Evolutionary conservation across 2,888 invertebrate species (phyloP), one percentile per base, ranked within the genome.

Genomic region (Heliconius charithonia): DNA sequence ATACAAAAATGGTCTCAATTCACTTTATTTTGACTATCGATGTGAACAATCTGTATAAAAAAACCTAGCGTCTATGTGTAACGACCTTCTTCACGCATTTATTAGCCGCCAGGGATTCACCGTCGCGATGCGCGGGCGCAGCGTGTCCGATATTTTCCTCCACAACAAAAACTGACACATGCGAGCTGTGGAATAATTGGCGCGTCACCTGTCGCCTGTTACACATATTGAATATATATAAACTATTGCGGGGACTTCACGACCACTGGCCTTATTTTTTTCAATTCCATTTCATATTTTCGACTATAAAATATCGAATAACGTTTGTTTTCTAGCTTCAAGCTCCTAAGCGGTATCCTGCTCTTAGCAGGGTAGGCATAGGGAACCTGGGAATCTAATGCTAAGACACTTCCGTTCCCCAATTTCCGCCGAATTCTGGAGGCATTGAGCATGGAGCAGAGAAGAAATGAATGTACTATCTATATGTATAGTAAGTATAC

Each of bases 101-200:
- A 51, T 51, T 51, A 51, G 22, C 2, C 16, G 22, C n/a, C 62
- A 37, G 76, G 76, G 76, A 76, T 76, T 76, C 69, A 76, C 76
- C 76, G 76, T 2, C 37, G 2, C 67, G 29, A 4, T 32, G 67
- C 75, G 27, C n/a, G 13, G n/a, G 56, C 37, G 41, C 22, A 67
- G 16, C 19, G 0, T 19, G 22, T 22, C 37, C 25, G 27, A 37
- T 7, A 56, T 75, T 75, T 75, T 75, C 75, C 75, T 75, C 22
- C 13, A 67, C 41, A 45, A 70, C 70, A 70, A 70, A 70, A 70
- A 51, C 25, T 70, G 70, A 29, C 70, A 45, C 25, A 41, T 70
- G 45, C 70, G 29, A 32, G 51, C 70, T 27, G 70, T 25, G 27
- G 51, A 51, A 45, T 71, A 71, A 71, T 4, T 71, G 29, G 13